These are phyloP conservation scores for Chalcis sispes DNA, from an alignment of 2,888 invertebrate species.

Conservation along the genomic window DNA sequence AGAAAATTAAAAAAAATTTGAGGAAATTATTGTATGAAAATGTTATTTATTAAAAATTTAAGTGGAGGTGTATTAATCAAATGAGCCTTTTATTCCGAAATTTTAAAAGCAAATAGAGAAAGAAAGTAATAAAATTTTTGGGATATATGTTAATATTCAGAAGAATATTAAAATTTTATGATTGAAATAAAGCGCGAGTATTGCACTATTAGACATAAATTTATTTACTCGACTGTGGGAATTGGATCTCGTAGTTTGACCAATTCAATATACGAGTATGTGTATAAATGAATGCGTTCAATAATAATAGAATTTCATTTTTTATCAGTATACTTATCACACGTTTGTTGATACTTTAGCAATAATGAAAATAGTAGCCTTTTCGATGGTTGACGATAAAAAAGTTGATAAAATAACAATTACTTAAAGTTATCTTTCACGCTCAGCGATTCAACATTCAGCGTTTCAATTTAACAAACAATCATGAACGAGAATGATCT, in stretches of 20 bases:
- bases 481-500: too few species aligned
- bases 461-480: too few species aligned
- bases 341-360: background rate
- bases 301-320: slow-evolving; percentile 14
- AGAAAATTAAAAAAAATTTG: background rate
- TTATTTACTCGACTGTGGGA: slow-evolving; percentile 19
- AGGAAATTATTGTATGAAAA: background rate
- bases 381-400: background rate
- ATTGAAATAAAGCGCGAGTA: background rate
- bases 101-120: slow-evolving; percentile 1
- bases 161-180: slow-evolving; percentile 12
- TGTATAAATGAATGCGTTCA: too few species aligned
- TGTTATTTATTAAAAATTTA: too few species aligned
- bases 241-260: slow-evolving; percentile 1
- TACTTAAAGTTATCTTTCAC: too few species aligned
- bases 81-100: background rate
- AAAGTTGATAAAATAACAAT: slow-evolving; percentile 5
- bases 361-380: background rate
- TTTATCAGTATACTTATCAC: slow-evolving; percentile 10
- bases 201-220: slow-evolving; percentile 10
- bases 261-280: too few species aligned
- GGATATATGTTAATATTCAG: background rate
- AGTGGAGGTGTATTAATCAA: background rate
- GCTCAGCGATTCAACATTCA: too few species aligned
- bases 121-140: slow-evolving; percentile 13